phyloP scores from a whole-genome alignment of 2,113 vertebrate genomes.

The Ailuropoda melanoleuca region DNA sequence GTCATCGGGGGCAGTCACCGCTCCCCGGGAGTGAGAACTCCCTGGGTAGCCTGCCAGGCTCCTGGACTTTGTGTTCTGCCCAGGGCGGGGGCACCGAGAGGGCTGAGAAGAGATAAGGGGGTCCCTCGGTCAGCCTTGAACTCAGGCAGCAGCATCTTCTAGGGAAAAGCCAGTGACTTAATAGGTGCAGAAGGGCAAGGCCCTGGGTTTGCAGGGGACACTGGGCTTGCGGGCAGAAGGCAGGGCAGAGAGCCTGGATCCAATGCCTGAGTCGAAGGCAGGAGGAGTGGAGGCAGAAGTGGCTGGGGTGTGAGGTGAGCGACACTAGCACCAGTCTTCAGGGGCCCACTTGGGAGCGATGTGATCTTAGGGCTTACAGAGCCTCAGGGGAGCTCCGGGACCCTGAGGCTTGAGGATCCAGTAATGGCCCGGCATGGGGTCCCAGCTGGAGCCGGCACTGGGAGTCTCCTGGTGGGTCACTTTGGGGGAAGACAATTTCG shows the following conservation, averaged over 20 bases:
- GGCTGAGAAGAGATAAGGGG: not conserved
- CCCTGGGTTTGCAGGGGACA: not conserved
- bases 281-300: not conserved
- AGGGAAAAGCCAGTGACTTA: not conserved
- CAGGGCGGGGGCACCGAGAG: fast-evolving
- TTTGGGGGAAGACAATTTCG: not conserved
- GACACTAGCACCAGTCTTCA: not conserved
- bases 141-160: not conserved
- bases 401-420: no score
- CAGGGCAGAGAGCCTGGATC: no score
- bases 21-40: not conserved
- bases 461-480: not conserved
- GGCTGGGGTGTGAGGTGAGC: not conserved
- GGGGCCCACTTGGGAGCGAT: fast-evolving
- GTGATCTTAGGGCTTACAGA: not conserved
- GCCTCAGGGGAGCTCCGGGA: not conserved
- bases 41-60: fast-evolving
- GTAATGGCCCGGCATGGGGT: fast-evolving
- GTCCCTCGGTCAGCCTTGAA: not conserved
- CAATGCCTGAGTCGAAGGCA: not conserved
- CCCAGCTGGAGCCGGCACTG: not conserved
- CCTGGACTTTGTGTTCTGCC: not conserved
- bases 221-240: not conserved
- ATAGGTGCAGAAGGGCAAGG: not conserved
- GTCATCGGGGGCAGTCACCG: fast-evolving